phyloP scores from a whole-genome alignment of 2,797 vertebrate species.

The Pampus argenteus region DNA sequence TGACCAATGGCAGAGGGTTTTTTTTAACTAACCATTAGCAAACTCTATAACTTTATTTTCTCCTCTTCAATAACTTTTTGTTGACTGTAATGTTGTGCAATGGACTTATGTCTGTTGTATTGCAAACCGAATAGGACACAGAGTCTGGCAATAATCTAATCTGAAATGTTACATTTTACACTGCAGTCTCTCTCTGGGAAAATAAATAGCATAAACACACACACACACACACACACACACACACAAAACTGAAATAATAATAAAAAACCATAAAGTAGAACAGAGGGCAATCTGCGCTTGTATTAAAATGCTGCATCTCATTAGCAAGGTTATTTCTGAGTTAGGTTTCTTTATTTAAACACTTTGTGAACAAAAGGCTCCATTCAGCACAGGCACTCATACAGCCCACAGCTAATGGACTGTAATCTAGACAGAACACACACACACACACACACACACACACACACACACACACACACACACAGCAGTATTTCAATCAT shows the following conservation, averaged over 20 bases:
- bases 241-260: slow-evolving; percentile 45
- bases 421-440: slow-evolving; percentile 45
- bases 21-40: no score
- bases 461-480: slow-evolving; percentile 21
- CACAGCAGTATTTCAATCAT: slow-evolving; percentile 20
- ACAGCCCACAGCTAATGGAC: slow-evolving; percentile 45
- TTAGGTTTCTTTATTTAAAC: slow-evolving; percentile 64
- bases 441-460: slow-evolving; percentile 13
- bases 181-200: not conserved
- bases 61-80: no score
- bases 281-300: slow-evolving; percentile 56
- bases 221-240: slow-evolving; percentile 28
- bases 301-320: slow-evolving; percentile 64
- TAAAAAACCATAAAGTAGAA: slow-evolving; percentile 44
- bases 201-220: not conserved
- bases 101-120: not conserved
- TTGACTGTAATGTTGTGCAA: not conserved
- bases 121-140: not conserved
- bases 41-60: no score
- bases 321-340: slow-evolving; percentile 59
- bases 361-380: slow-evolving; percentile 57
- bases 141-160: slow-evolving; percentile 8
- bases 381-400: slow-evolving; percentile 45
- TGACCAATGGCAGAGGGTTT: no score
- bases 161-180: not conserved